These are phyloP conservation scores for Daubentonia madagascariensis DNA, from an alignment of 2,113 vertebrate species.

Conservation along the genomic window DNA sequence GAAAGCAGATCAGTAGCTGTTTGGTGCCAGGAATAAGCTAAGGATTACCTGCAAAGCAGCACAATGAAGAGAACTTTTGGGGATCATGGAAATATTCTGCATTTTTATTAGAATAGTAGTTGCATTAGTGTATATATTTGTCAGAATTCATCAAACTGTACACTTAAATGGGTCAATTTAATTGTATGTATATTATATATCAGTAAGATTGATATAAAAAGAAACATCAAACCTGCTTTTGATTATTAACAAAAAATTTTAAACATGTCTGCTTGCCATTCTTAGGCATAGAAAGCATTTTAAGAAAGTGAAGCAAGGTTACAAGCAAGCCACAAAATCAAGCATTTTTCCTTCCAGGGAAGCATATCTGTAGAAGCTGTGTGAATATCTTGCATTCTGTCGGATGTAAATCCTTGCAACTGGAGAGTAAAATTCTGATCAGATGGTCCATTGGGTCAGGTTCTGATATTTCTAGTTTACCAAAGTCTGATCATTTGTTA, in stretches of 20 bases:
- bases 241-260: background rate
- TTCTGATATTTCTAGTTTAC: background rate
- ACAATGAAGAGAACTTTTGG: background rate
- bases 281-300: background rate
- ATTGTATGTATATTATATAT: background rate
- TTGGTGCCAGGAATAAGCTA: background rate
- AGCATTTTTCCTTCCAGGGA: background rate
- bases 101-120: background rate
- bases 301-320: background rate
- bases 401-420: background rate
- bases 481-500: background rate
- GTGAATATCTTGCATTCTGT: background rate
- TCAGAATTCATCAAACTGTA: background rate
- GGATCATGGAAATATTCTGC: background rate
- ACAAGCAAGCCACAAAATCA: background rate
- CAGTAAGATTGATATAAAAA: background rate
- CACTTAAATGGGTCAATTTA: background rate
- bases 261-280: background rate
- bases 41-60: background rate
- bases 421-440: background rate
- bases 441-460: background rate
- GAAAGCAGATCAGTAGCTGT: background rate
- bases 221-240: conserved; percentile 8
- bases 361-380: background rate
- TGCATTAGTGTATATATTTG: background rate